These are phyloP conservation scores for Melanogrammus aeglefinus DNA, from an alignment of 2,797 vertebrate species.

Conservation along the genomic window DNA sequence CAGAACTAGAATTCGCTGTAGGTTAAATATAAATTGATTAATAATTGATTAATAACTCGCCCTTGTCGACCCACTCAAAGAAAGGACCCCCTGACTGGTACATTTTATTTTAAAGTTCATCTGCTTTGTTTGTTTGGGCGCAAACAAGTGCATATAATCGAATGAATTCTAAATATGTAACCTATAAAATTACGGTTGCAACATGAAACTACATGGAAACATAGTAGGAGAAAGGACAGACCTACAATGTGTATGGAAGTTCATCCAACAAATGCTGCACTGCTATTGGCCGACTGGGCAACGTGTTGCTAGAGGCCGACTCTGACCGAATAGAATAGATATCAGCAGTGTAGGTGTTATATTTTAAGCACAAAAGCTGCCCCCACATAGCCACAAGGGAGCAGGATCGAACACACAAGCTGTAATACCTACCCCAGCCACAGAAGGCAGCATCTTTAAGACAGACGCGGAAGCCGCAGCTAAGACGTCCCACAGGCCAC, in stretches of 20 bases:
- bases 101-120: neutral
- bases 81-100: neutral
- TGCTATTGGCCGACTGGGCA: constrained; percentile 51
- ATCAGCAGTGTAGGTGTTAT: neutral
- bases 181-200: neutral
- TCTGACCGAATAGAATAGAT: neutral
- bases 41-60: neutral
- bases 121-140: neutral
- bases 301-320: constrained; percentile 65
- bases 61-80: neutral
- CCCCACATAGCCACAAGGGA: too few species aligned
- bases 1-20: neutral
- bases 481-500: too few species aligned
- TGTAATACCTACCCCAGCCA: too few species aligned
- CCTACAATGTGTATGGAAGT: neutral
- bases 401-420: too few species aligned
- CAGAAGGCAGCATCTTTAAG: too few species aligned
- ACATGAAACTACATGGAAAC: neutral
- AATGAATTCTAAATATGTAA: neutral
- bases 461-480: too few species aligned
- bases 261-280: neutral
- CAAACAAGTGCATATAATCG: neutral
- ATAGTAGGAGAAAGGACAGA: neutral
- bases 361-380: too few species aligned
- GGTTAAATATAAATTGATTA: neutral